Evolutionary conservation across 1,140 invertebrate species (phyloP), one percentile per base, ranked within the genome.

Genomic region (Matsumurasca onukii): DNA sequence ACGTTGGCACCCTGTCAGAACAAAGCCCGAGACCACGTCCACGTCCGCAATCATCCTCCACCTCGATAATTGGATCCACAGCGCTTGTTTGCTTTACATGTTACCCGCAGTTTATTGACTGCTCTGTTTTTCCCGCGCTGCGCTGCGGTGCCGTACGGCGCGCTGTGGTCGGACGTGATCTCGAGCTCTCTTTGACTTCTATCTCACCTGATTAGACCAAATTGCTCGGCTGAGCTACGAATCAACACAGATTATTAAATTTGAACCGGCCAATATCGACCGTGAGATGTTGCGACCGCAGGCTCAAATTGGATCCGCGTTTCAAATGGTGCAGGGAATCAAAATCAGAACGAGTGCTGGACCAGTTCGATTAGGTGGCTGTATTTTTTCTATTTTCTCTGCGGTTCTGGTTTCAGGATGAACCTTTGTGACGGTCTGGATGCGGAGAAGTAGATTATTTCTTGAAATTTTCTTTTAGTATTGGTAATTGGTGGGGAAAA

Each of bases 171-270:
- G 49, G 49, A 59, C 55, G 55, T 59, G 55, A 59, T 51, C n/a
- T 45, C 9, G 12, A 12, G 49, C 34, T 39, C 34, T 39, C 34
- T 39, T 39, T 39, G 34, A 39, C 34, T 39, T 39, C 34, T 39
- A 52, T 52, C 49, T 5, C 55, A 59, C 30, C 55, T 59, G 55
- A 59, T 59, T 59, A 59, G 22, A 25, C 25, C 25, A 29, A 59
- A 59, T 29, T 59, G 49, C 49, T n/a, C 49, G 9, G 55, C 55
- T 22, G 24, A 27, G 25, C 55, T 59, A 59, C 55, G 24, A 59
- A 59, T 59, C 55, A 59, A 59, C 55, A 59, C 55, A 59, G 15
- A 59, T 59, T 59, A 59, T 59, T 59, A 59, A 59, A 59, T 59
- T 27, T 59, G 55, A 24, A 59, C 22, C 22, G 22, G 55, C 24